Evolutionary conservation across 2,888 invertebrate species (phyloP).

Genomic region (Laspeyria flexula): DNA sequence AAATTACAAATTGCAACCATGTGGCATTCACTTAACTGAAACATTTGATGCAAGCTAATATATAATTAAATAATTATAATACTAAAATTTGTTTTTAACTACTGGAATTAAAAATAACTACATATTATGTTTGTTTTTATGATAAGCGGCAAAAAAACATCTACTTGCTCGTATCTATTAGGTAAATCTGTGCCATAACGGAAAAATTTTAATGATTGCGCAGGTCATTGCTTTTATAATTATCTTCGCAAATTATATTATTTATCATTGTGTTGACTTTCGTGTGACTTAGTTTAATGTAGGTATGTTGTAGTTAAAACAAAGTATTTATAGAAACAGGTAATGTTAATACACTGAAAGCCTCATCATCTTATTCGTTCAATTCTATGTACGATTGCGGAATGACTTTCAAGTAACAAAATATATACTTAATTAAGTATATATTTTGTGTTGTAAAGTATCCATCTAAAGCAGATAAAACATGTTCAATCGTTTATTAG

Average conservation of each 20-base stretch:
- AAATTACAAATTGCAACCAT: no score
- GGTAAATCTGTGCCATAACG: not conserved
- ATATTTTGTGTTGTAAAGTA: slow-evolving; percentile 23
- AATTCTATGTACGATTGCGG: slow-evolving; percentile 12
- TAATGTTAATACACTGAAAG: slow-evolving; percentile 4
- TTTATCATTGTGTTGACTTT: not conserved
- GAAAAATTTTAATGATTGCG: not conserved
- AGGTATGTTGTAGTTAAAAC: not conserved
- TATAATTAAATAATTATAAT: no score
- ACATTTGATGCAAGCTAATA: no score
- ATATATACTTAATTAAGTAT: no score
- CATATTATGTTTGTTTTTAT: not conserved
- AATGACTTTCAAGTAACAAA: slow-evolving; percentile 16
- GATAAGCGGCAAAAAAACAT: not conserved
- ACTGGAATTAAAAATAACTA: no score
- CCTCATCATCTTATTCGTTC: slow-evolving; percentile 23
- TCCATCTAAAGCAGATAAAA: slow-evolving; percentile 26
- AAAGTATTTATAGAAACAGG: not conserved
- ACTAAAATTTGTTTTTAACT: no score
- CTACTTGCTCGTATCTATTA: not conserved
- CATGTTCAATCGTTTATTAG: not conserved
- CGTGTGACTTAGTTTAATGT: not conserved
- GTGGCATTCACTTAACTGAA: no score
- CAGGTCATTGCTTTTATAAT: not conserved
- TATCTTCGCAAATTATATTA: not conserved